Evolutionary conservation across 1,140 invertebrate genomes (phyloP), one percentile per base, ranked within the genome.

Genomic region (Drosophila ogumai): DNA sequence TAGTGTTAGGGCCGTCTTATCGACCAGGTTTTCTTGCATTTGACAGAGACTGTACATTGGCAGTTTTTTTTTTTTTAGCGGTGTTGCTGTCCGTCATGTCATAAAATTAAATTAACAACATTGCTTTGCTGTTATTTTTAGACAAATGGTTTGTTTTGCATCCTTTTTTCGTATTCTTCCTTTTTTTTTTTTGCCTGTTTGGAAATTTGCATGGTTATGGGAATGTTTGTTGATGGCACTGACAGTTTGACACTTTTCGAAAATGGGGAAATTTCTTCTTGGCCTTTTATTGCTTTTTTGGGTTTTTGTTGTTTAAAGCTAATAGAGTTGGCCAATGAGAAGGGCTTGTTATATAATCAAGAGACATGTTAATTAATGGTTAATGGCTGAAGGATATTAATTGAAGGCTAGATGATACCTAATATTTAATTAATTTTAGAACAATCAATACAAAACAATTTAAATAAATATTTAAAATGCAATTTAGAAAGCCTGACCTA

Each of bases 71-170:
- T 46, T 15, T 55, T 44, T 43, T n/a, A n/a, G 34, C 54, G 64
- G 41, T 43, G 36, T 52, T 72, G 60, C 54, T 43, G 78, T 2
- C 66, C 73, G 79, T 80, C 80, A 80, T 79, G 84, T 82, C 82
- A 87, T 69, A 74, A 84, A 88, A 88, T 88, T 75, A 67, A 80
- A 88, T 82, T 87, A 82, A 76, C 82, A 87, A 59, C 65, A 54
- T 36, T n/a, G 28, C 43, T 38, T 41, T 43, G 54, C 52, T 63
- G 57, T 52, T 78, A 71, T 78, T 78, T 78, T 78, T 64, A 71
- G 75, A 76, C 55, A 66, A 38, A 41, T 59, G 52, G 28, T 59
- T 44, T 49, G 57, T 49, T 68, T 75, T 57, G 43, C 41, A 56
- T 41, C 25, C 58, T 69, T 68, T 76, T 59, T 56, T 34, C 46